Evolutionary conservation across 2,113 vertebrate species (phyloP).

Genomic region (Furnarius figulus): DNA sequence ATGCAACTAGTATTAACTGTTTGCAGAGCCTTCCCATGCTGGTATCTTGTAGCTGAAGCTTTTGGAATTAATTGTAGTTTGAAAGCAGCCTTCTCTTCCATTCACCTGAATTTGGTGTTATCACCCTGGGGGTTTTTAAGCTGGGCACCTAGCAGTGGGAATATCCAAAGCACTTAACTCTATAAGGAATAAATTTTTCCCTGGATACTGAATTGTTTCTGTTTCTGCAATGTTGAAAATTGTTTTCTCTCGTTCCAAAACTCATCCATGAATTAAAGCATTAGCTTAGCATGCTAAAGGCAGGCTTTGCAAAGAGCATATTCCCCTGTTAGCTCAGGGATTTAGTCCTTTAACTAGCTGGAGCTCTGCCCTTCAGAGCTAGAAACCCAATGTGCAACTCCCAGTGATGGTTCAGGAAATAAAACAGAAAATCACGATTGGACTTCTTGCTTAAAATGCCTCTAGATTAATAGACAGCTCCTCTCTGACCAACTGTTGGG

Average conservation of each 20-base stretch:
- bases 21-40: not conserved
- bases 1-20: not conserved
- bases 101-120: fast-evolving
- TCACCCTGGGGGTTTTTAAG: not conserved
- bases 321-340: not conserved
- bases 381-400: not conserved
- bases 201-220: not conserved
- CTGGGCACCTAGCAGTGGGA: not conserved
- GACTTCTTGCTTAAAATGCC: not conserved
- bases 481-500: not conserved
- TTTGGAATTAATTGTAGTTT: not conserved
- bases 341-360: not conserved
- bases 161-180: not conserved
- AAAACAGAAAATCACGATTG: not conserved
- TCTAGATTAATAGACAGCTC: not conserved
- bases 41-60: not conserved
- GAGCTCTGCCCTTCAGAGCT: not conserved
- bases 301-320: not conserved
- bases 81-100: not conserved
- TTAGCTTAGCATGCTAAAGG: not conserved
- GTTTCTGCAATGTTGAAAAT: not conserved
- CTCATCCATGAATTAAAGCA: not conserved
- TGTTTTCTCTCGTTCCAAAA: not conserved
- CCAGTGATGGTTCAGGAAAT: not conserved
- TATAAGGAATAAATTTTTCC: not conserved